These are phyloP conservation scores for Iphiclides podalirius DNA, from an alignment of 2,888 invertebrate genomes.

Conservation along the genomic window DNA sequence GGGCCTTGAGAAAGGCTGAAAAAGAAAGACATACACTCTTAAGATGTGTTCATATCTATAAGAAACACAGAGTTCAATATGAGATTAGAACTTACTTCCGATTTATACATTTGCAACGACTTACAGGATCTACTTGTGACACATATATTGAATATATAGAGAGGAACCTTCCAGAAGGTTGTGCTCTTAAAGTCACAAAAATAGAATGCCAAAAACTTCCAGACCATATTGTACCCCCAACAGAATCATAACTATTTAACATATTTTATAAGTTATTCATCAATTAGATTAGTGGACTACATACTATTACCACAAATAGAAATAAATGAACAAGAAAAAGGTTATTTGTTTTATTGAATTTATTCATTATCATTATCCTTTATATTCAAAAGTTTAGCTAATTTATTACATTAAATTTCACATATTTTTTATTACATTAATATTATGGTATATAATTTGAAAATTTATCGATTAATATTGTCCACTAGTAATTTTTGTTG, in stretches of 20 bases:
- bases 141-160: constrained; percentile 98
- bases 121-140: constrained; percentile 97
- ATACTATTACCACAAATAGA: too few species aligned
- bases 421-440: too few species aligned
- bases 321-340: too few species aligned
- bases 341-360: too few species aligned
- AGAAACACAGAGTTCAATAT: constrained; percentile 97
- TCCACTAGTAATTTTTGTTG: too few species aligned
- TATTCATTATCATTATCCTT: too few species aligned
- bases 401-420: too few species aligned
- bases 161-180: constrained; percentile 98
- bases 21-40: constrained; percentile 90
- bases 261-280: neutral
- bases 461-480: too few species aligned
- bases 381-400: too few species aligned
- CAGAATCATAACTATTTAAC: constrained; percentile 21
- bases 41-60: constrained; percentile 93
- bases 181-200: constrained; percentile 94
- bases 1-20: constrained; percentile 85
- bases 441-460: too few species aligned
- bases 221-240: constrained; percentile 75
- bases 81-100: constrained; percentile 96
- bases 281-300: neutral
- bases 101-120: constrained; percentile 87
- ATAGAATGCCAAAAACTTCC: constrained; percentile 81